phyloP scores from a whole-genome alignment of 35 echinoderm and acorn worm species.

The Ophiothrix spiculata region DNA sequence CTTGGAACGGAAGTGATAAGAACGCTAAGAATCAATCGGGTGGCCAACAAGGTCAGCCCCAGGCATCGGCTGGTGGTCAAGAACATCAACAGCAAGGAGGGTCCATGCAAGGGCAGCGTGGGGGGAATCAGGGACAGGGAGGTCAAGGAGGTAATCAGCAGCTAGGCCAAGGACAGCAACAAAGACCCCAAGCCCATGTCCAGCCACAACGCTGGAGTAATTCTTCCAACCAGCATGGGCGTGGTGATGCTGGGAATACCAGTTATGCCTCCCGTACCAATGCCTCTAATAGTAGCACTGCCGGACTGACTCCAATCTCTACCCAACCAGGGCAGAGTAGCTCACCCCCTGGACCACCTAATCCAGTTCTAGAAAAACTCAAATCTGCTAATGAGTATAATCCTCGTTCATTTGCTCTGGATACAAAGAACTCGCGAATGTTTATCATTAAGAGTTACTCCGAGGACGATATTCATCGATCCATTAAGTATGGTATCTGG shows the following conservation, averaged over 20 bases:
- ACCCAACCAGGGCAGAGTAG: slow-evolving; percentile 4
- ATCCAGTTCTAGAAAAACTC: slow-evolving; percentile 87
- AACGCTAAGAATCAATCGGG: slow-evolving; percentile 9
- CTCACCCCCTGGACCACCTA: slow-evolving; percentile 24
- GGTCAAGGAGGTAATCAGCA: slow-evolving; percentile 48
- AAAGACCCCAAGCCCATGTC: slow-evolving; percentile 39
- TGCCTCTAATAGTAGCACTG: slow-evolving; percentile 46
- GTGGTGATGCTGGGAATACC: slow-evolving; percentile 42
- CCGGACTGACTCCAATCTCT: slow-evolving; percentile 41
- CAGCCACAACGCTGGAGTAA: slow-evolving; percentile 50
- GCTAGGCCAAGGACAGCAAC: slow-evolving; percentile 48
- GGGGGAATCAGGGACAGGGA: slow-evolving; percentile 51
- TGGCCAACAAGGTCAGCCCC: slow-evolving; percentile 27
- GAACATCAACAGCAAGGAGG: slow-evolving; percentile 57
- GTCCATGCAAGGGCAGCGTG: slow-evolving; percentile 23
- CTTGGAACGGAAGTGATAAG: slow-evolving; percentile 92
- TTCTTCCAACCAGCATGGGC: slow-evolving; percentile 51
- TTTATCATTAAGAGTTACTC: slow-evolving; percentile 99
- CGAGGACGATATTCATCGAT: slow-evolving; percentile 98
- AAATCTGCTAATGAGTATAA: slow-evolving; percentile 93
- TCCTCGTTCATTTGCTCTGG: slow-evolving; percentile 70
- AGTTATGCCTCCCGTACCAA: slow-evolving; percentile 56
- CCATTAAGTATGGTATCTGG: slow-evolving; percentile 99
- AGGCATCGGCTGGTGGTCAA: slow-evolving; percentile 48
- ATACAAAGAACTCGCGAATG: slow-evolving; percentile 84